Base-by-base conservation (phyloP, 2,797 vertebrate genomes). In the Poecilia wingei region DNA sequence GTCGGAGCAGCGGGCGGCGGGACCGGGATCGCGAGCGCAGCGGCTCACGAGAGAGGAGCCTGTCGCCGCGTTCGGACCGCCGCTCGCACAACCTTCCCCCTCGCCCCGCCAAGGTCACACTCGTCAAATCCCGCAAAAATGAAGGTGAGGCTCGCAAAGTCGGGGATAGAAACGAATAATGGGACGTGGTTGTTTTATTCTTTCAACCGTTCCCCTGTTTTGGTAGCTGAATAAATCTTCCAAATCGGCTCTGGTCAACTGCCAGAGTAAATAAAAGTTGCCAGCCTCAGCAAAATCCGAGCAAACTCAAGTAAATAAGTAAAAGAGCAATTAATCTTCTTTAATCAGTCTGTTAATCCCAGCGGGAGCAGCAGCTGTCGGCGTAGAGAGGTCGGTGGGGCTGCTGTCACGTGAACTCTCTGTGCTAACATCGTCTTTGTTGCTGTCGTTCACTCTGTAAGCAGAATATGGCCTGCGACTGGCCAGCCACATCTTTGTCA, bases 401-500 rank as follows among this genome's bases (percentile, higher is more conserved):
- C 16, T 45, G 80, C 16, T 51, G 86, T 90, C 79, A 86, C 73
- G 77, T 88, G 88, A 90, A 88, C 82, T 87, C 82, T 86, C 90
- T 92, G 83, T 94, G 93, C 93, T 93, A 90, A 93, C 92, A 90
- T 94, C 61, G 59, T 93, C 83, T 93, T 86, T 95, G 92, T 95
- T 95, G 91, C 92, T 95, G 94, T 94, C 88, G 82, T 96, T 95
- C 90, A 94, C 94, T 95, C 82, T 92, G 92, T 94, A 96, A 96
- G 95, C 94, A 99, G 98, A 99, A 92, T 99, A 99, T 93, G 98
- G 98, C 92, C 96, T 99, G 89, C 97, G 98, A 86, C 95, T 99
- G 95, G 98, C 98, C 94, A 99, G 98, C 95, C 98, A 99, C 94
- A 99, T 99, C 94, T 99, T 99, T 93, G 98, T 99, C 88, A 99